Base-by-base conservation (phyloP, 2,797 vertebrate species). In the Miichthys miiuy region DNA sequence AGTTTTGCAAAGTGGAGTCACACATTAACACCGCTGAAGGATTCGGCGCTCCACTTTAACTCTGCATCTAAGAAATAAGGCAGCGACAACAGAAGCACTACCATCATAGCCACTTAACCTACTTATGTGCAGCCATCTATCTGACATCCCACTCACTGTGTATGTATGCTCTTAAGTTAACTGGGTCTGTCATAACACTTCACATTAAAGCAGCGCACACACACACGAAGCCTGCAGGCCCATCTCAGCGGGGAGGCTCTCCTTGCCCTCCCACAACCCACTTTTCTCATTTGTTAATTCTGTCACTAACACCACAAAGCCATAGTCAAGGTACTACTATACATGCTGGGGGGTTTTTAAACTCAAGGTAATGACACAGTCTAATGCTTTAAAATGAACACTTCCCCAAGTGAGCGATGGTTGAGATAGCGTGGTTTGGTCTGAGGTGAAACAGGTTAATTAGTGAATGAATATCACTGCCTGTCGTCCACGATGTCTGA, bases 151-250 rank as follows among this genome's bases (percentile, higher is more conserved):
- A 62, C 79, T 77, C 20, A 68, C 78, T 81, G 79, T 21, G 87
- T 41, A 57, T 71, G 69, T 76, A 9, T 75, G 77, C 81, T 81
- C 85, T 88, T 77, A 83, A 82, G 72, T 83, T 84, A 86, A 90
- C 79, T 9, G 76, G 52, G 68, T 79, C 86, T 90, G 84, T 91
- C 87, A 86, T 56, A 86, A 86, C 75, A 85, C 79, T 82, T 87
- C 76, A 88, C 75, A 73, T 85, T 81, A 87, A 87, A 90, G 64
- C 27, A 2, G 47, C 71, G 60, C 68, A 25, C 70, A 83, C 27
- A 27, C 27, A 79, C 9, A 25, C 27, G 3, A 69, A 80, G 81
- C 86, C 80, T 7, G 25, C 60, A 66, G 80, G 81, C 80, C 54
- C n/a, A 5, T 80, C 83, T 80, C 84, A 88, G 83, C 81, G 67